These are phyloP conservation scores for Hylyphantes graminicola DNA, from an alignment of 1,140 invertebrate genomes.

Conservation along the genomic window DNA sequence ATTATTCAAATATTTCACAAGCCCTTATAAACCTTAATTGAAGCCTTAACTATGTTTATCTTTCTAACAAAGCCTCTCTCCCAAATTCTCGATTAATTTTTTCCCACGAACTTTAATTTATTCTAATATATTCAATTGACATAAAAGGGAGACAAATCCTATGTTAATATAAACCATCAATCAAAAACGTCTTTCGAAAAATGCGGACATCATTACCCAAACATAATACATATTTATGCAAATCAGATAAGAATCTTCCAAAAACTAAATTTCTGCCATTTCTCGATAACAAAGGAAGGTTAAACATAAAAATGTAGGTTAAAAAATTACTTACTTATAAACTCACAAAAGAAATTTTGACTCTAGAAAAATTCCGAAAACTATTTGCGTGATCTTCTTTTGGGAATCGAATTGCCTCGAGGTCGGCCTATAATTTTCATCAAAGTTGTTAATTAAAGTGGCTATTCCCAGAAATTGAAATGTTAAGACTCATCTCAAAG, in stretches of 20 bases:
- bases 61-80: not conserved
- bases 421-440: slow-evolving; percentile 8
- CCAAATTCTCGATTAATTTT: not conserved
- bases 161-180: slow-evolving; percentile 26
- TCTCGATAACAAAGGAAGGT: slow-evolving; percentile 31
- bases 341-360: too few species aligned
- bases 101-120: slow-evolving; percentile 14
- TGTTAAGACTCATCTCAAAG: slow-evolving; percentile 22
- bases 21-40: too few species aligned
- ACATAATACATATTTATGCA: slow-evolving; percentile 51
- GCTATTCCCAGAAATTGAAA: slow-evolving; percentile 43
- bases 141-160: slow-evolving; percentile 29
- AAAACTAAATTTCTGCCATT: slow-evolving; percentile 41
- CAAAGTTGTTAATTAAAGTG: slow-evolving; percentile 35
- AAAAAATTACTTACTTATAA: not conserved
- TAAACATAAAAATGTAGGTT: slow-evolving; percentile 24
- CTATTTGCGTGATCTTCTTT: slow-evolving; percentile 18
- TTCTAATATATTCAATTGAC: slow-evolving; percentile 38
- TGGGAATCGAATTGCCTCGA: slow-evolving; percentile 10
- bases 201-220: slow-evolving; percentile 19
- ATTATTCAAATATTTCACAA: too few species aligned
- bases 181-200: slow-evolving; percentile 21
- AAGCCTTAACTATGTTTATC: too few species aligned
- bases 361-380: not conserved
- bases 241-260: slow-evolving; percentile 26